Evolutionary conservation across 2,888 invertebrate species (phyloP).

Genomic region (Thereva nobilitata): DNA sequence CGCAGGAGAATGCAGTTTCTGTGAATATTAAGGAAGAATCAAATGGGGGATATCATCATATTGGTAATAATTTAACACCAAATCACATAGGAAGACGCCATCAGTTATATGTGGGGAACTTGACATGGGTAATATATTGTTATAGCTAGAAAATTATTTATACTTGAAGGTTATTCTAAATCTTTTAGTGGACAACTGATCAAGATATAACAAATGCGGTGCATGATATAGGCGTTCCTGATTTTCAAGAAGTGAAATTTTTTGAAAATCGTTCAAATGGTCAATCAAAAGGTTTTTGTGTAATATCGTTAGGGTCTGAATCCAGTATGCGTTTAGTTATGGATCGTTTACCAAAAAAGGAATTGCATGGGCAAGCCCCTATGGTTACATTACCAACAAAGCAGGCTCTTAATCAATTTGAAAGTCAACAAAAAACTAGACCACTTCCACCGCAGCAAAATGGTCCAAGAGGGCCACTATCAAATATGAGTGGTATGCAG

Average conservation of each 20-base stretch:
- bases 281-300: slow-evolving; percentile 97
- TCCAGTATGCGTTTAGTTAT: slow-evolving; percentile 84
- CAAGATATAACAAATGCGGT: slow-evolving; percentile 93
- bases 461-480: slow-evolving; percentile 60
- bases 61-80: slow-evolving; percentile 70
- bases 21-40: slow-evolving; percentile 69
- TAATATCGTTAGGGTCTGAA: slow-evolving; percentile 92
- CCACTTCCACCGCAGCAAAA: slow-evolving; percentile 74
- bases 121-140: slow-evolving; percentile 86
- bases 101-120: slow-evolving; percentile 95
- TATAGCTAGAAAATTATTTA: slow-evolving; percentile 2
- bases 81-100: slow-evolving; percentile 76
- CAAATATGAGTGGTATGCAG: slow-evolving; percentile 57
- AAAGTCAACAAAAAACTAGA: slow-evolving; percentile 89
- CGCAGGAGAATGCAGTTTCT: slow-evolving; percentile 64
- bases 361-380: slow-evolving; percentile 93
- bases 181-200: slow-evolving; percentile 92
- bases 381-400: slow-evolving; percentile 95
- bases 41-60: slow-evolving; percentile 73
- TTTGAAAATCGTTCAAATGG: slow-evolving; percentile 99
- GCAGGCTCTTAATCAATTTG: slow-evolving; percentile 82
- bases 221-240: slow-evolving; percentile 82
- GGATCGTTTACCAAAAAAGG: slow-evolving; percentile 93
- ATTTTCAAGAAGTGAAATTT: slow-evolving; percentile 98
- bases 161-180: slow-evolving; percentile 38